Percentiles rank a stretch among this genome's conserved stretches.
Conservation (phyloP, 1,140 invertebrate species). For the Danaus melanippus region DNA sequence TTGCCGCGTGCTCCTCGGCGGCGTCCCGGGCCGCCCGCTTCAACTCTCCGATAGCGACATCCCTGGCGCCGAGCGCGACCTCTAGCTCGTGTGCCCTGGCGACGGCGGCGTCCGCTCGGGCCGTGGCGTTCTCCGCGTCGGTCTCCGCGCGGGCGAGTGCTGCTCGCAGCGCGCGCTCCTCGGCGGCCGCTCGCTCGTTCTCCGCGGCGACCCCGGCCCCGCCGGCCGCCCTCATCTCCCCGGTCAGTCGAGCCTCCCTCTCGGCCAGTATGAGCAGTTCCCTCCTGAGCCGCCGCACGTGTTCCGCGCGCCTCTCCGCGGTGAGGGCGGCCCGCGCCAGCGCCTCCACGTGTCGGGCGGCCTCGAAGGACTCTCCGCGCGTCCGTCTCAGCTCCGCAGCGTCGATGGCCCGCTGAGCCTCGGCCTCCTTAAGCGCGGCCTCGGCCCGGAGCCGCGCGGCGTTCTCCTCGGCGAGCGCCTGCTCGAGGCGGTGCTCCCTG, state of each 20-base stretch:
- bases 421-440: conserved; percentile 58
- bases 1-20: conserved; percentile 69
- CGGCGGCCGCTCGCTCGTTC: conserved; percentile 33
- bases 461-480: conserved; percentile 64
- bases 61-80: conserved; percentile 62
- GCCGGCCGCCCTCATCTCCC: conserved; percentile 58
- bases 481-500: conserved; percentile 49
- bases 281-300: conserved; percentile 68
- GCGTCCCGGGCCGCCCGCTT: conserved; percentile 66
- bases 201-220: conserved; percentile 55
- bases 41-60: conserved; percentile 63
- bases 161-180: conserved; percentile 58
- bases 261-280: conserved; percentile 71
- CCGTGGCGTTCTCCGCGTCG: conserved; percentile 59
- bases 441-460: conserved; percentile 66
- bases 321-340: conserved; percentile 70
- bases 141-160: conserved; percentile 66
- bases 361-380: conserved; percentile 68
- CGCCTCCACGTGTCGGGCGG: conserved; percentile 70
- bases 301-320: conserved; percentile 69
- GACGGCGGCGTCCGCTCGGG: conserved; percentile 63
- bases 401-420: conserved; percentile 56
- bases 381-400: conserved; percentile 47
- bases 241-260: conserved; percentile 41
- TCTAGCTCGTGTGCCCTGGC: conserved; percentile 74